Evolutionary conservation across 2,888 invertebrate genomes (phyloP), one percentile per base, ranked within the genome.

Genomic region (Hypomecis atomaria): DNA sequence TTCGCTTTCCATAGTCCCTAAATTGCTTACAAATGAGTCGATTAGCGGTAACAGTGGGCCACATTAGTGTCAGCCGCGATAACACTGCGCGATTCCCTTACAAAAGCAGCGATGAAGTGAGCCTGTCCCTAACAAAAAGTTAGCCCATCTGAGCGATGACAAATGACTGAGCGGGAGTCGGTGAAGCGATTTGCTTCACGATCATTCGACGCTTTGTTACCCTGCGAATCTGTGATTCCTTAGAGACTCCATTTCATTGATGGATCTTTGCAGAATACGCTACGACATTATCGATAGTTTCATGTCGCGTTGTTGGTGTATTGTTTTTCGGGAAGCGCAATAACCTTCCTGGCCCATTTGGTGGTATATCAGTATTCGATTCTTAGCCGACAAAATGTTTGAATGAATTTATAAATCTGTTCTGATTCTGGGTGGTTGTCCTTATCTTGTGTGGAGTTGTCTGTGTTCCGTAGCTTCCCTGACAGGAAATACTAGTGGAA

Each of bases 61-160:
- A 79, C 85, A 86, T 88, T 88, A 88, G 85, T 83, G 84, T 77
- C 78, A 66, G 76, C 68, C 72, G 82, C 79, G 86, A 87, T 88
- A 89, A 86, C 85, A 81, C 82, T 78, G 74, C 76, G 72, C 81
- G 82, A 86, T 87, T 87, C 85, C 78, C 85, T 85, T 83, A 86
- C 86, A 87, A 90, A 89, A 88, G 83, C 88, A 79, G 75, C 81
- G 82, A 85, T 84, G 85, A 82, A 90, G 87, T 89, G 88, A 89
- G 86, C 82, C 63, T 67, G 86, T 81, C 79, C 81, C 82, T 86
- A 79, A 82, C 83, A 91, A 91, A 92, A 92, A 90, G 88, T 90
- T 87, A 87, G 87, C 86, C 88, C 85, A 87, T 88, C 86, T 79
- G 84, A 85, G 84, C 78, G 85, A 92, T 90, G 92, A 92, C 89